Base-by-base conservation (phyloP, 2,797 vertebrate species). In the Hafferia zeledoni region DNA sequence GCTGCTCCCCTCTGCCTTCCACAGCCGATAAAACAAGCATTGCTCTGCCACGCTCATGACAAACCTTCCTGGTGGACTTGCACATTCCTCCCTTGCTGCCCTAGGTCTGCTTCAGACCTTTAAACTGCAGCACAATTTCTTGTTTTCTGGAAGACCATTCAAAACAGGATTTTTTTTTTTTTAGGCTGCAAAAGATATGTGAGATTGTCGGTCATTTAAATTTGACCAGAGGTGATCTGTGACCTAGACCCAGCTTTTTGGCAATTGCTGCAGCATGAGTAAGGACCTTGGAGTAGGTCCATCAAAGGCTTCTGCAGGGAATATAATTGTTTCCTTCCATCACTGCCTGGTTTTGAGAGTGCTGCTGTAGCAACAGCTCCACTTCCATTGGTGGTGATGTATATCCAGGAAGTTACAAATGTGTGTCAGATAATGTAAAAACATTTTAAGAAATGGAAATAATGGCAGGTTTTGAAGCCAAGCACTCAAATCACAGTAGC, bases 271-370 rank as follows among this genome's bases (percentile, higher is more conserved):
- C 13, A 5, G 72, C 65, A 61, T 76, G 69, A 95, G 50, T 94
- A 89, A 91, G 61, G 65, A 43, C 61, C 52, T 79, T 33, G 13
- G 72, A 92, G 44, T 35, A 79, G 47, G 24, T 78, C 59, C 91
- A 96, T 59, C 27, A 31, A 63, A 44, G 41, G 33, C 67, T 94
- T 88, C 69, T 91, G 57, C 59, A 81, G 50, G 46, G n/a, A 80
- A 49, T 74, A n/a, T 57, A 35, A 50, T 81, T 69, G 10, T 83
- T 92, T 88, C 52, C 46, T 85, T 92, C 55, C 47, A 22, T 33
- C 68, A 19, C 65, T 69, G 57, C 65, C 31, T 86, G 65, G 3
- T 87, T 91, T 79, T 59, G 30, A 49, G 69, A 85, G 20, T 18
- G 72, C 49, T 94, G 83, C 87, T 23, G 6, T 79, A 91, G 79